These are phyloP conservation scores for Laspeyria flexula DNA, from an alignment of 2,888 invertebrate genomes.

Conservation along the genomic window DNA sequence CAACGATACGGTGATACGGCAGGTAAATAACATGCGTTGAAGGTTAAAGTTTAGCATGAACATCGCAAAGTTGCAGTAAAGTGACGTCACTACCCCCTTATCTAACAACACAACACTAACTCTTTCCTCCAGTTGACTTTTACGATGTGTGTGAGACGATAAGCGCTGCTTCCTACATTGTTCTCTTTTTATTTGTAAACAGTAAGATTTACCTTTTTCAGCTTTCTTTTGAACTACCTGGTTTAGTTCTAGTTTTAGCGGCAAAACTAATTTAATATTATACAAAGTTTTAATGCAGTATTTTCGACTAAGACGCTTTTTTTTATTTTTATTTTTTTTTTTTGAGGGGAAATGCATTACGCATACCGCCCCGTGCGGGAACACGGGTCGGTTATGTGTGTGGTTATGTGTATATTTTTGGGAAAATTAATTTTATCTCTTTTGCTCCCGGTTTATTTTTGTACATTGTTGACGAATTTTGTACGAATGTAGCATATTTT, in stretches of 20 bases:
- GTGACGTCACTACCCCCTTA: slow-evolving; percentile 1
- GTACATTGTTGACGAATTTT: background rate
- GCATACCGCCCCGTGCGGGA: no score
- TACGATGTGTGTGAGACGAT: slow-evolving; percentile 1
- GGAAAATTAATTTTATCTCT: background rate
- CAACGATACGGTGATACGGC: no score
- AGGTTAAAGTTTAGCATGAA: slow-evolving; percentile 1
- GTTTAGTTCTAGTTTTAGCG: background rate
- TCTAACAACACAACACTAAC: slow-evolving; percentile 1
- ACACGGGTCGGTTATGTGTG: no score
- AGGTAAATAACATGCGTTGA: background rate
- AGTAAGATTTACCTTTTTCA: background rate
- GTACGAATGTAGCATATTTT: no score
- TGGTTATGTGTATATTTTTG: no score
- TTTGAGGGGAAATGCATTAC: no score
- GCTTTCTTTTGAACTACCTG: no score
- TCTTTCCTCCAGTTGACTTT: slow-evolving; percentile 3
- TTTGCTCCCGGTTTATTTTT: background rate
- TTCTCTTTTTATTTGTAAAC: background rate
- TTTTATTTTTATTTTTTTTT: no score
- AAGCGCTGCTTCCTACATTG: slow-evolving; percentile 2
- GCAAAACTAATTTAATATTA: no score
- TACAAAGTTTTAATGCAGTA: no score
- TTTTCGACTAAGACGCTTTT: no score
- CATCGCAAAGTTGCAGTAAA: background rate